Conservation (phyloP, 30 jellyfish, hydroid and myxozoan species). For the Cassiopea xamachana region DNA sequence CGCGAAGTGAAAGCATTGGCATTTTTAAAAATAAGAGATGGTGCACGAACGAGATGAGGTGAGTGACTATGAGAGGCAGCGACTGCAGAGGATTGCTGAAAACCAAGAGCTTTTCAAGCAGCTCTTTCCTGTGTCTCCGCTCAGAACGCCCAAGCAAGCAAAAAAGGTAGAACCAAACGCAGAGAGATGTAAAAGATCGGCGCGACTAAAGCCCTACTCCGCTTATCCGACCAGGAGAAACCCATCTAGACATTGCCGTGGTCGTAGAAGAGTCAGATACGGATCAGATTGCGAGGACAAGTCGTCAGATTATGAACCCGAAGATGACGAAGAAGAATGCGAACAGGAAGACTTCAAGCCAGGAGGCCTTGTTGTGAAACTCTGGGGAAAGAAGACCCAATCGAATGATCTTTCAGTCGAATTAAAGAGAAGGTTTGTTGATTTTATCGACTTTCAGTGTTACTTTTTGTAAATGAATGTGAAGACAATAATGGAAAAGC, state of each 20-base stretch:
- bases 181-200: background rate
- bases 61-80: conserved; percentile 72
- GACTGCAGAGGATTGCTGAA: conserved; percentile 75
- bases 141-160: background rate
- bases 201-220: background rate
- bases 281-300: conserved; percentile 53
- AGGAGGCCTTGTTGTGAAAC: conserved; percentile 34
- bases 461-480: background rate
- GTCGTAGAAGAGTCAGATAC: conserved; percentile 24
- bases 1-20: too few species aligned
- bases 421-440: background rate
- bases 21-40: background rate
- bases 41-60: background rate
- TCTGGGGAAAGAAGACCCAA: conserved; percentile 42
- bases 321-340: background rate
- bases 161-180: background rate
- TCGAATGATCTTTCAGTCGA: background rate
- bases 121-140: conserved; percentile 80
- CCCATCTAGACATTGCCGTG: conserved; percentile 65
- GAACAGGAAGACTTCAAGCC: background rate
- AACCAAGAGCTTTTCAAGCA: conserved; percentile 73
- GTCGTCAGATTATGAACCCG: conserved; percentile 38
- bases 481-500: background rate
- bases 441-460: background rate
- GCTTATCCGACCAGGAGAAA: conserved; percentile 49